A percentile compares a stretch with the other conserved stretches of the same genome.
Evolutionary conservation across 1,140 invertebrate species (phyloP).

Genomic region (Pomacea maculata): DNA sequence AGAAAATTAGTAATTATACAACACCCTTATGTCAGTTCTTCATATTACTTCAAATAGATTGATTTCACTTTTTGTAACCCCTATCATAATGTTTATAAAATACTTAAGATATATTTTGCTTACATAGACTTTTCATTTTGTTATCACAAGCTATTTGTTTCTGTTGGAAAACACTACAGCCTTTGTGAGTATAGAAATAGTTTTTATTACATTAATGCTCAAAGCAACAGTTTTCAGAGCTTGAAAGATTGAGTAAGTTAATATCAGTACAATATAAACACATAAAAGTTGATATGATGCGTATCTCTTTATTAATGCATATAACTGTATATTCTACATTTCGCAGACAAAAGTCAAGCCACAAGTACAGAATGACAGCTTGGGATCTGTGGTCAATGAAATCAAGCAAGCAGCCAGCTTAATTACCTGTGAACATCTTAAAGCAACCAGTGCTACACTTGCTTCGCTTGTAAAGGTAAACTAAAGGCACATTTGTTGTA

Average conservation of each 20-base stretch:
- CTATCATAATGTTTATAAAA: not conserved
- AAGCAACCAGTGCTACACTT: not conserved
- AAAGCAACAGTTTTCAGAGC: not conserved
- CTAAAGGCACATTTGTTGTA: not conserved
- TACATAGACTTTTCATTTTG: not conserved
- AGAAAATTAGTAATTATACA: too few species aligned
- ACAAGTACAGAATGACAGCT: not conserved
- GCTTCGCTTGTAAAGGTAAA: conserved; percentile 4
- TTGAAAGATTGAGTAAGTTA: not conserved
- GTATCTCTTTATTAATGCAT: not conserved
- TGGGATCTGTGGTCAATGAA: not conserved
- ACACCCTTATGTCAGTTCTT: too few species aligned
- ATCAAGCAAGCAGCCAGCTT: not conserved
- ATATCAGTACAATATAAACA: not conserved
- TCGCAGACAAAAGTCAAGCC: conserved; percentile 18
- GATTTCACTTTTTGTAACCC: too few species aligned
- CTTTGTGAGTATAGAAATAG: too few species aligned
- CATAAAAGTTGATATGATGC: not conserved
- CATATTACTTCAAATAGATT: too few species aligned
- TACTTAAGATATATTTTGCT: not conserved
- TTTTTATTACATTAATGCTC: not conserved
- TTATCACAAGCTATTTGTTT: not conserved
- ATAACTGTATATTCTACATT: not conserved
- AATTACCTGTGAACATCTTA: conserved; percentile 1
- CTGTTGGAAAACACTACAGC: too few species aligned